Conservation (phyloP, 2,888 invertebrate species). For the Zaprionus bogoriensis region DNA sequence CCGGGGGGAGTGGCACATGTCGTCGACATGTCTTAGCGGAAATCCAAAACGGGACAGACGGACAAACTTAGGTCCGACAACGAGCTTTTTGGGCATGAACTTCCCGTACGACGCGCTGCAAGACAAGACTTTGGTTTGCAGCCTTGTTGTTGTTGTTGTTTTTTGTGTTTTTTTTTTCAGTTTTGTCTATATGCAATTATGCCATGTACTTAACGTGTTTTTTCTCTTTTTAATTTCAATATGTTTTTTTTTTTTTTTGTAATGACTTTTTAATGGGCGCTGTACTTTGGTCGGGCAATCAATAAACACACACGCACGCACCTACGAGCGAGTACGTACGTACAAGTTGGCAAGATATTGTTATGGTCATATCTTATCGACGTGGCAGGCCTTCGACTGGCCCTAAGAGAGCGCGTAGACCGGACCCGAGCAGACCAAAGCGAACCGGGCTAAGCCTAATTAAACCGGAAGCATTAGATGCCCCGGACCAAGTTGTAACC, state of each 20-base stretch:
- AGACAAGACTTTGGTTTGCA: constrained; percentile 15
- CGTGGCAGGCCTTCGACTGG: constrained; percentile 43
- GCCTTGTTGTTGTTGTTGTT: neutral
- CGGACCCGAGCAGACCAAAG: neutral
- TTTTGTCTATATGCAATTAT: constrained; percentile 35
- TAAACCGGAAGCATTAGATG: constrained; percentile 77
- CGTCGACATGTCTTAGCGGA: constrained; percentile 56
- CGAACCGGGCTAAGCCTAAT: constrained; percentile 53
- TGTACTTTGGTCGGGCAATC: constrained; percentile 69
- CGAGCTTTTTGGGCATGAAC: constrained; percentile 59
- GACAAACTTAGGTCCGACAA: constrained; percentile 15
- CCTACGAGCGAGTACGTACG: neutral
- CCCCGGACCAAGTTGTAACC: constrained; percentile 42
- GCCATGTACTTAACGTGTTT: constrained; percentile 41
- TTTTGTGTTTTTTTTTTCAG: constrained; percentile 2
- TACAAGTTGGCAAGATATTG: constrained; percentile 1
- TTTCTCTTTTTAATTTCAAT: constrained; percentile 16
- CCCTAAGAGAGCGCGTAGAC: constrained; percentile 1
- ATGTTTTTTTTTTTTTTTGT: constrained; percentile 46
- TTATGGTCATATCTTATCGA: constrained; percentile 47
- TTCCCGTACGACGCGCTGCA: constrained; percentile 52
- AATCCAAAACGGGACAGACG: constrained; percentile 58
- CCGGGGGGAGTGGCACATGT: constrained; percentile 20
- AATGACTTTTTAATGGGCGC: constrained; percentile 71
- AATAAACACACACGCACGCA: constrained; percentile 43